phyloP scores from a whole-genome alignment of 2,797 vertebrate genomes.

The Falco berigora region DNA sequence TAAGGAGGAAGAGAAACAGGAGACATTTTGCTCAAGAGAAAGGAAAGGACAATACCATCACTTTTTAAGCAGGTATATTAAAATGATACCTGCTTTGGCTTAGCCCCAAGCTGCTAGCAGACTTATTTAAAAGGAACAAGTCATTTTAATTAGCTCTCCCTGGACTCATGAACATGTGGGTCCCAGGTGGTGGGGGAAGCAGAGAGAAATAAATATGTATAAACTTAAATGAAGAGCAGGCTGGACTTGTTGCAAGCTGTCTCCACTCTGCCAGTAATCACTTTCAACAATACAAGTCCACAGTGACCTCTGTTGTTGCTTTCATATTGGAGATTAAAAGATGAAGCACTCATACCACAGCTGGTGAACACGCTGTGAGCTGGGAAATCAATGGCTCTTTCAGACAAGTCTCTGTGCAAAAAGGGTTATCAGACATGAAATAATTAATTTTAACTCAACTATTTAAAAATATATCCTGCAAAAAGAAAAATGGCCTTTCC shows the following conservation, averaged over 20 bases:
- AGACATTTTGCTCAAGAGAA: not conserved
- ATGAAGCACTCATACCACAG: not conserved
- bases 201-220: not conserved
- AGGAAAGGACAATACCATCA: not conserved
- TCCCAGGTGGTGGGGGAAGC: not conserved
- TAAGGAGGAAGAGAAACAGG: not conserved
- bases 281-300: constrained; percentile 36
- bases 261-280: not conserved
- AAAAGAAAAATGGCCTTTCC: not conserved
- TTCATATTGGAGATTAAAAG: constrained; percentile 44
- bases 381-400: constrained; percentile 13
- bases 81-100: not conserved
- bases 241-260: not conserved
- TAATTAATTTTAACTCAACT: constrained; percentile 29
- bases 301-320: constrained; percentile 58
- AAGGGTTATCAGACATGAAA: not conserved
- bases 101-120: not conserved
- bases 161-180: not conserved
- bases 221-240: constrained; percentile 4
- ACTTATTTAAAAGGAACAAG: not conserved
- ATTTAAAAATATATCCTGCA: not conserved
- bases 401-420: not conserved
- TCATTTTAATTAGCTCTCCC: constrained; percentile 36
- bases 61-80: not conserved
- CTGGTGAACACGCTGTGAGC: not conserved